These are phyloP conservation scores for Aspidapion aeneum DNA, from an alignment of 2,888 invertebrate genomes.

Conservation along the genomic window DNA sequence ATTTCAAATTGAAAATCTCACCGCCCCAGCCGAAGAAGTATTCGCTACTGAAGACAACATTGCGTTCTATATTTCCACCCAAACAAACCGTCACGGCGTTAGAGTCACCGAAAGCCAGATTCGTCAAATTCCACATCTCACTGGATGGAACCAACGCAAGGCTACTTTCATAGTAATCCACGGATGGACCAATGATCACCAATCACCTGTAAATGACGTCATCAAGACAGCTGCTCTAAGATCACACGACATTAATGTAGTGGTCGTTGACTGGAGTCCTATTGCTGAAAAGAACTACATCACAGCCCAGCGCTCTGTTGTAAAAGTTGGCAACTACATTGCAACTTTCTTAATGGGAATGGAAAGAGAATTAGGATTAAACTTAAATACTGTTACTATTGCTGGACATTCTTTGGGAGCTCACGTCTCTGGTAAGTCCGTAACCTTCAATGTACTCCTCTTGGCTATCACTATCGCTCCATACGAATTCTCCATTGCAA, in stretches of 20 bases:
- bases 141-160: constrained; percentile 28
- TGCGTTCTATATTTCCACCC: constrained; percentile 33
- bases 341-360: constrained; percentile 30
- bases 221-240: constrained; percentile 32
- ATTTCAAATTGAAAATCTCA: constrained; percentile 24
- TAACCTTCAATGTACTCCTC: too few species aligned
- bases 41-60: constrained; percentile 28
- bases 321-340: constrained; percentile 31
- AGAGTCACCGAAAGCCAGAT: constrained; percentile 20
- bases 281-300: constrained; percentile 26
- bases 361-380: constrained; percentile 12
- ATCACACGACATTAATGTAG: constrained; percentile 36
- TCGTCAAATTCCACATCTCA: constrained; percentile 9
- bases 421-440: constrained; percentile 38
- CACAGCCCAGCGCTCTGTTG: constrained; percentile 29
- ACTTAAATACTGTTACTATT: constrained; percentile 16
- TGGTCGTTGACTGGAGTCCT: constrained; percentile 41
- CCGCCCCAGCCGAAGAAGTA: neutral
- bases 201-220: constrained; percentile 31
- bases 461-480: too few species aligned
- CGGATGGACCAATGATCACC: constrained; percentile 37
- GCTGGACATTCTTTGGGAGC: constrained; percentile 38
- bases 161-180: constrained; percentile 38
- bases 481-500: too few species aligned
- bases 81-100: constrained; percentile 23